Evolutionary conservation across 2,113 vertebrate genomes (phyloP).

Genomic region (Lasiurus cinereus): DNA sequence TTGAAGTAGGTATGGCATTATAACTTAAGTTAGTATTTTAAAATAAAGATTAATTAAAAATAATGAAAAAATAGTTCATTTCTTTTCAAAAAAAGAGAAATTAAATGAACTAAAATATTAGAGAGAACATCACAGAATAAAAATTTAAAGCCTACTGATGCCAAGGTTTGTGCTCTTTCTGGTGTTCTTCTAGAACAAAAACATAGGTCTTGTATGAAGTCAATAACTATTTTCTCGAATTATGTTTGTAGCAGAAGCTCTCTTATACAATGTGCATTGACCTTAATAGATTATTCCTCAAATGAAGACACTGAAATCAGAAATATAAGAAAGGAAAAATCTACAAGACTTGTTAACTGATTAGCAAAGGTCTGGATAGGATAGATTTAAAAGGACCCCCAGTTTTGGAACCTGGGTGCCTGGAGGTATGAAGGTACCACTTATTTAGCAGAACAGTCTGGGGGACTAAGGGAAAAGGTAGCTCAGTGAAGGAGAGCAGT

Average conservation of each 20-base stretch:
- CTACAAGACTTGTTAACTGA: background rate
- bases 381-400: background rate
- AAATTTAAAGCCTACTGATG: background rate
- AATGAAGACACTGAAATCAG: background rate
- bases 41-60: background rate
- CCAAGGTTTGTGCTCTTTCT: background rate
- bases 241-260: background rate
- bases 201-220: background rate
- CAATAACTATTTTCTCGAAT: background rate
- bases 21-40: constrained; percentile 1
- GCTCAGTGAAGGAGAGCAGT: fast-evolving
- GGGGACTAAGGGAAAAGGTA: background rate
- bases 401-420: background rate
- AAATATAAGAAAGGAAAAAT: background rate
- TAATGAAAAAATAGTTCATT: background rate
- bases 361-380: background rate
- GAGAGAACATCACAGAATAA: background rate
- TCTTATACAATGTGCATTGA: background rate
- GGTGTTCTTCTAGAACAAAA: background rate
- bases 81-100: background rate
- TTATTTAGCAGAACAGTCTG: background rate
- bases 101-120: background rate
- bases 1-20: background rate
- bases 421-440: background rate
- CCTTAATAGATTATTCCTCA: background rate